These are phyloP conservation scores for Camponotus vicinus DNA, from an alignment of 1,140 invertebrate genomes.

Conservation along the genomic window DNA sequence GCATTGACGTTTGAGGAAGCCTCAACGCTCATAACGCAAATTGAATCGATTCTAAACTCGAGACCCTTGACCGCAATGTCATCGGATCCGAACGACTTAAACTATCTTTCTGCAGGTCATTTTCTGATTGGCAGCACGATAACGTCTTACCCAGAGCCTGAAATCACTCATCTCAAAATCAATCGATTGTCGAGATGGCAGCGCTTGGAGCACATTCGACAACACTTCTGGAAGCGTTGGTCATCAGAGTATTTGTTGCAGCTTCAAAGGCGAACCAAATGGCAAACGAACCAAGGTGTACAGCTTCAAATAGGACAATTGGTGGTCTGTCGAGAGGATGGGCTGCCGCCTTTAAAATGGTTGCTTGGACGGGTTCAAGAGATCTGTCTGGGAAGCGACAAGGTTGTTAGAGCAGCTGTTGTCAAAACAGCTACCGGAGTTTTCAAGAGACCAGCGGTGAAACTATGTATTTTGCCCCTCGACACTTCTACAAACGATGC, in stretches of 20 bases:
- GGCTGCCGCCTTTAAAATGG: not conserved
- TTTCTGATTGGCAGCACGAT: not conserved
- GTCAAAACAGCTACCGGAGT: too few species aligned
- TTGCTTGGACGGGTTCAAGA: not conserved
- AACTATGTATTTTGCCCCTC: too few species aligned
- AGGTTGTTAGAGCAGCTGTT: too few species aligned
- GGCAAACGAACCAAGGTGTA: not conserved
- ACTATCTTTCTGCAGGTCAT: not conserved
- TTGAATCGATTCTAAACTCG: not conserved
- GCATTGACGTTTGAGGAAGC: not conserved
- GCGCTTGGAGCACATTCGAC: not conserved
- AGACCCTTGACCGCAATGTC: not conserved
- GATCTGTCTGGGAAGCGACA: not conserved
- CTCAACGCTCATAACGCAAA: not conserved
- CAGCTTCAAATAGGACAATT: not conserved
- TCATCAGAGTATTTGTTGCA: not conserved
- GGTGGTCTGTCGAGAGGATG: not conserved
- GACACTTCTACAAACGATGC: too few species aligned
- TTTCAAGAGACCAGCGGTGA: too few species aligned
- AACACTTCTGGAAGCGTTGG: not conserved
- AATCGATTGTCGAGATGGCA: not conserved
- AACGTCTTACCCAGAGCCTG: not conserved
- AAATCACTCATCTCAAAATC: not conserved
- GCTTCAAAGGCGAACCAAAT: not conserved
- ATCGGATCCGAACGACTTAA: not conserved